Conservation (phyloP, 2,888 invertebrate species). For the Agonum fuliginosum region DNA sequence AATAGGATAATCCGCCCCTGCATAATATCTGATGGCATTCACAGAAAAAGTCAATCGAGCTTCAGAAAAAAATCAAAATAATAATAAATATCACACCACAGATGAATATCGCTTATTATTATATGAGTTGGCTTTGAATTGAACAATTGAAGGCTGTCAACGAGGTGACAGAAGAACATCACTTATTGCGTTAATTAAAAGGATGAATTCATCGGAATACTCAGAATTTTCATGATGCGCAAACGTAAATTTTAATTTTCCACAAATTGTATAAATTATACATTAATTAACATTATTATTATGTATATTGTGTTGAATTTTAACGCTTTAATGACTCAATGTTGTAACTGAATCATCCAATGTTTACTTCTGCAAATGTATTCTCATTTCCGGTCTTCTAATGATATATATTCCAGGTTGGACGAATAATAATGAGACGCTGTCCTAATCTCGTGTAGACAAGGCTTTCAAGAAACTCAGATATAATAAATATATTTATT, state of each 20-base stretch:
- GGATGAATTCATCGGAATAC: background rate
- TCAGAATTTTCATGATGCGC: background rate
- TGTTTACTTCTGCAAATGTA: slow-evolving; percentile 11
- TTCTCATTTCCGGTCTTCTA: background rate
- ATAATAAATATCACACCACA: background rate
- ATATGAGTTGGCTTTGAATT: slow-evolving; percentile 2
- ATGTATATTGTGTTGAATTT: background rate
- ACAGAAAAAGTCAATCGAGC: slow-evolving; percentile 31
- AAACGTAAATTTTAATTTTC: background rate
- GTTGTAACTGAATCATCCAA: slow-evolving; percentile 16
- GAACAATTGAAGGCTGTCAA: slow-evolving; percentile 27
- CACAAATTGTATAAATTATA: slow-evolving; percentile 30
- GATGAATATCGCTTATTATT: slow-evolving; percentile 12
- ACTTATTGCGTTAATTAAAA: slow-evolving; percentile 10
- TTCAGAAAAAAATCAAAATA: slow-evolving; percentile 14
- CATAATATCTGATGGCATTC: slow-evolving; percentile 19
- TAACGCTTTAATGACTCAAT: slow-evolving; percentile 27
- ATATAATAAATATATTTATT: background rate
- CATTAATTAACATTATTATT: slow-evolving; percentile 14
- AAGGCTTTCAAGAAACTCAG: background rate
- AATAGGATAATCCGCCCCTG: too few species aligned
- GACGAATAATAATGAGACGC: background rate
- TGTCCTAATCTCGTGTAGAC: too few species aligned
- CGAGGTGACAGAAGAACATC: slow-evolving; percentile 23
- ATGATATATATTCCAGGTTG: slow-evolving; percentile 12